These are phyloP conservation scores for Rhabdornis inornatus DNA, from an alignment of 2,113 vertebrate species.

Conservation along the genomic window DNA sequence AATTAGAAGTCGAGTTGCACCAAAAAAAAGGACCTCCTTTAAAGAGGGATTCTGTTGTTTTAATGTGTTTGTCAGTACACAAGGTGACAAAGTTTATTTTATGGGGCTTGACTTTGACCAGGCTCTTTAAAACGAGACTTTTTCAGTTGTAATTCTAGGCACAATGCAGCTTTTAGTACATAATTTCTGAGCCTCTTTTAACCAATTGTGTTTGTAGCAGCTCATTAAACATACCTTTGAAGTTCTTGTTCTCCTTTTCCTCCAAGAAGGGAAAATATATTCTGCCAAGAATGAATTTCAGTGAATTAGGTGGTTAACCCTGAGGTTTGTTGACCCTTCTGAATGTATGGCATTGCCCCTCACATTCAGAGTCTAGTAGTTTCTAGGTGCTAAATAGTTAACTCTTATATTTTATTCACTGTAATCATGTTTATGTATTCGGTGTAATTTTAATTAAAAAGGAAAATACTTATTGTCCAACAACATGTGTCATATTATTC, in stretches of 20 bases:
- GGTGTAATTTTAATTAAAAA: slow-evolving; percentile 75
- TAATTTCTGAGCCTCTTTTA: slow-evolving; percentile 56
- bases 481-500: slow-evolving; percentile 72
- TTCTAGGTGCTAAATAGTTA: slow-evolving; percentile 19
- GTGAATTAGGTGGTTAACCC: slow-evolving; percentile 58
- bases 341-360: not conserved
- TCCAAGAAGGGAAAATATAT: slow-evolving; percentile 56
- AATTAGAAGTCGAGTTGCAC: slow-evolving; percentile 13
- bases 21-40: not conserved
- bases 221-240: slow-evolving; percentile 69
- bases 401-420: slow-evolving; percentile 12
- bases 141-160: slow-evolving; percentile 47
- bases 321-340: slow-evolving; percentile 19
- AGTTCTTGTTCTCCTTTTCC: slow-evolving; percentile 22
- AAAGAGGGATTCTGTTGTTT: slow-evolving; percentile 34
- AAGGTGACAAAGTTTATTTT: slow-evolving; percentile 61
- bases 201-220: slow-evolving; percentile 32
- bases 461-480: slow-evolving; percentile 76
- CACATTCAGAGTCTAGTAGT: not conserved
- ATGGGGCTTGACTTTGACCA: slow-evolving; percentile 35
- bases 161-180: slow-evolving; percentile 43
- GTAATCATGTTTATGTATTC: slow-evolving; percentile 48
- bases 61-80: slow-evolving; percentile 34
- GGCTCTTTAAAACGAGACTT: slow-evolving; percentile 33
- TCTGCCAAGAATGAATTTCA: slow-evolving; percentile 59